phyloP scores from a whole-genome alignment of 2,113 vertebrate genomes.

The Meles meles region DNA sequence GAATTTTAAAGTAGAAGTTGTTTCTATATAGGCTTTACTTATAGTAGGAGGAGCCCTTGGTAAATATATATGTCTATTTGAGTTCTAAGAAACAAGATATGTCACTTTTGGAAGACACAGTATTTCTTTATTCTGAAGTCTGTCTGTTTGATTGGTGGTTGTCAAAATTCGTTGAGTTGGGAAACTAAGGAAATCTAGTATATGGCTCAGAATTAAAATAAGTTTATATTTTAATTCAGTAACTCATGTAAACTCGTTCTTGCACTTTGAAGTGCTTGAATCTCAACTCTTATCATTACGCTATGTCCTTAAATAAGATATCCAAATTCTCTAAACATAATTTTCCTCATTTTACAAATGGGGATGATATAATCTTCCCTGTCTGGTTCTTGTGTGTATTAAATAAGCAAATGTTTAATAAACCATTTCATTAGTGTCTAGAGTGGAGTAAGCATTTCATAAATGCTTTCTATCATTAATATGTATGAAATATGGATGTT shows the following conservation, averaged over 20 bases:
- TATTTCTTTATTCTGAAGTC: not conserved
- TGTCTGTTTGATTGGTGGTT: not conserved
- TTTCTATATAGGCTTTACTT: not conserved
- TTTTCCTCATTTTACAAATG: constrained; percentile 29
- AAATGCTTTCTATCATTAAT: constrained; percentile 5
- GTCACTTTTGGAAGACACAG: not conserved
- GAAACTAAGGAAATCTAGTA: constrained; percentile 11
- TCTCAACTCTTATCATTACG: not conserved
- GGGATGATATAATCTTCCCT: constrained; percentile 1
- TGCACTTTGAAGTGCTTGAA: not conserved
- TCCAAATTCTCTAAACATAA: not conserved
- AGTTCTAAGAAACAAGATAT: not conserved
- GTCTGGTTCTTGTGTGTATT: constrained; percentile 24
- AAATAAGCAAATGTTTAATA: constrained; percentile 42
- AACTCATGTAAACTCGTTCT: constrained; percentile 23
- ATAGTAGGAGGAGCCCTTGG: not conserved
- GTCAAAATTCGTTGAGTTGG: not conserved
- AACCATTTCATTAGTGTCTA: not conserved
- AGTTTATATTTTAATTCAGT: constrained; percentile 35
- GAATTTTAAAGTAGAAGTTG: not conserved
- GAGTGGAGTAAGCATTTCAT: not conserved
- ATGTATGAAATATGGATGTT: not conserved
- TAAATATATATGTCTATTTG: not conserved
- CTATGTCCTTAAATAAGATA: not conserved
- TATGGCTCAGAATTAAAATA: constrained; percentile 41